Evolutionary conservation across 2,113 vertebrate genomes (phyloP).

Genomic region (Larimichthys polyactis): DNA sequence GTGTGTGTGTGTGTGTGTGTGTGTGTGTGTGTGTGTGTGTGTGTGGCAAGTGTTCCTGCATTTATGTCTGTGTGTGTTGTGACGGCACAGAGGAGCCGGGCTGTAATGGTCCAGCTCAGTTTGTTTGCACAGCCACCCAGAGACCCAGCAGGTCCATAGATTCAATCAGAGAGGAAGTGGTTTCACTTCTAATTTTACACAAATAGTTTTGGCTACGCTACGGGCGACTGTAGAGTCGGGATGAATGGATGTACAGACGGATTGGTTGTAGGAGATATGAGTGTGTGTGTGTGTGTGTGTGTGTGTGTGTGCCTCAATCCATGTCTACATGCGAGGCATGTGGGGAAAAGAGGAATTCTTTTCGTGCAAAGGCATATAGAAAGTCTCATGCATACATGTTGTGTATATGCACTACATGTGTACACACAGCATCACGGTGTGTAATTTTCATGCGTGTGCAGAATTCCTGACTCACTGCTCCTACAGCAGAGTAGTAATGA

Average conservation of each 20-base stretch:
- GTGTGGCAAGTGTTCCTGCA: background rate
- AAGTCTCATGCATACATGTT: background rate
- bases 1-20: conserved; percentile 17
- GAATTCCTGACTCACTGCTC: conserved; percentile 42
- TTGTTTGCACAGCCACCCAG: conserved; percentile 74
- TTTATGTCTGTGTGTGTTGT: conserved; percentile 26
- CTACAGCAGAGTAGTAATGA: conserved; percentile 52
- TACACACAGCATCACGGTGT: conserved; percentile 1
- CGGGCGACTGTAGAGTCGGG: conserved; percentile 30
- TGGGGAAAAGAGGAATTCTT: conserved; percentile 21
- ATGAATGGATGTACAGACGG: conserved; percentile 36
- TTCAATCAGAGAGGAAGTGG: conserved; percentile 77
- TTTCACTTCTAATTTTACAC: conserved; percentile 73
- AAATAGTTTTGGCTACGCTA: conserved; percentile 47
- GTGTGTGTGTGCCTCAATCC: conserved; percentile 13
- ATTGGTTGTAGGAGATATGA: conserved; percentile 24
- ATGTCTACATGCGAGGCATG: conserved; percentile 36
- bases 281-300: background rate
- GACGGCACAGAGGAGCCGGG: conserved; percentile 44
- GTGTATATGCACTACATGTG: background rate
- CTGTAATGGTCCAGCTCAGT: conserved; percentile 62
- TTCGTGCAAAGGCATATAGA: conserved; percentile 22
- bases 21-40: background rate
- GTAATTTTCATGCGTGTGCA: conserved; percentile 15
- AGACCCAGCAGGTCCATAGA: conserved; percentile 64